Base-by-base conservation (phyloP, 2,113 vertebrate species). In the Apeltes quadracus region DNA sequence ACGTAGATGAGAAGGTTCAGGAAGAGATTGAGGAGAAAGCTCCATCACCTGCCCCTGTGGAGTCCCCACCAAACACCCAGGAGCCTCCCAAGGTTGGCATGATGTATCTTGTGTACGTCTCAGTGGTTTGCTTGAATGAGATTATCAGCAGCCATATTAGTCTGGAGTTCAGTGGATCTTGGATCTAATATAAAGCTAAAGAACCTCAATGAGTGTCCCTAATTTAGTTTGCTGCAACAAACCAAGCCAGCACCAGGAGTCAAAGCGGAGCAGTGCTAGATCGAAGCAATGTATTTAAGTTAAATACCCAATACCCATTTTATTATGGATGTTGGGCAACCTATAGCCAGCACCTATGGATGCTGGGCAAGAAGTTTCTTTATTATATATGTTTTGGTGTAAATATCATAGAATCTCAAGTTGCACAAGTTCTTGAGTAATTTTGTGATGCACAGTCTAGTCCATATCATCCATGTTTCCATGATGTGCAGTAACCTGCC, bases 11-110 rank as follows among this genome's bases (percentile, higher is more conserved):
- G 80, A 98, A 98, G 88, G 94, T 90, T 55, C 84, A 95, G 27
- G 96, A 98, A 65, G 96, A 98, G 75, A 87, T 95, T 70, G 96
- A 97, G 90, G 96, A 96, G 88, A 97, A 97, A 32, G 94, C 95
- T 29, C 90, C 94, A 7, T 97, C 96, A 69, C 96, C 97, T 16
- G 93, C 93, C 75, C 96, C 96, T 18, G 94, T 91, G 62, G 97
- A 98, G 83, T 96, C 96, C 18, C 94, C 94, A 79, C 93, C 95
- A 1, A 92, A 95, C 80, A 95, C 95, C 0, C 96, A 96, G 72
- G 96, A 98, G 80, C 93, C 95, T 48, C 95, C 96, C 82, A 98
- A 98, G 95, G 96, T 98, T 72, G 59, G 75, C 5, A 8, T 1
- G 1, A 18, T 57, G 41, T 82, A 36, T 54, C 7, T 7, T 1